Evolutionary conservation across 2,113 vertebrate genomes (phyloP).

Genomic region (Toxotes jaculatrix): DNA sequence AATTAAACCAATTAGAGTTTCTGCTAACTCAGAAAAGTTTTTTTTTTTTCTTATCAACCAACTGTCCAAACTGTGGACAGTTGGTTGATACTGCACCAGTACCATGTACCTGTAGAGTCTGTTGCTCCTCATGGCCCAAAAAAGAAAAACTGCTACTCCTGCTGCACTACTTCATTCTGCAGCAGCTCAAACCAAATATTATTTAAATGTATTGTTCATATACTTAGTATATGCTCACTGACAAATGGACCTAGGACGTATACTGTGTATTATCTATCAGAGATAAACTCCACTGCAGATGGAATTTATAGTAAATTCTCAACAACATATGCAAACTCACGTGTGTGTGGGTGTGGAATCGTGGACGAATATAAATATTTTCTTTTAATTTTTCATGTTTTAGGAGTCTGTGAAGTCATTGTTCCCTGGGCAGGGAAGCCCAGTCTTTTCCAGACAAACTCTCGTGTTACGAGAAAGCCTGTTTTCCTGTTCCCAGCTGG

Average conservation of each 20-base stretch:
- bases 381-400: constrained; percentile 58
- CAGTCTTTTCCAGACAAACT: constrained; percentile 69
- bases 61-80: too few relatives aligned
- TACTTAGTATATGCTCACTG: not conserved
- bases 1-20: too few relatives aligned
- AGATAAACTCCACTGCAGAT: constrained; percentile 19
- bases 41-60: too few relatives aligned
- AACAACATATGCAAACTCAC: not conserved
- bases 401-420: constrained; percentile 66
- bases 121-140: too few relatives aligned
- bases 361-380: constrained; percentile 38
- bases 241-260: not conserved
- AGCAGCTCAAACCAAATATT: not conserved
- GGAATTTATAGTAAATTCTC: constrained; percentile 34
- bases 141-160: too few relatives aligned
- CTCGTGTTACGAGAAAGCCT: constrained; percentile 62
- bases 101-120: too few relatives aligned
- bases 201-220: not conserved
- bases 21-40: too few relatives aligned
- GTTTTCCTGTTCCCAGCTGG: constrained; percentile 59
- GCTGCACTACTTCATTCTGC: not conserved
- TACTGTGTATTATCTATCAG: not conserved
- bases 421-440: constrained; percentile 58
- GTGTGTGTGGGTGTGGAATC: constrained; percentile 12
- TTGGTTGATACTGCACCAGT: too few relatives aligned